Base-by-base conservation (phyloP, 2,888 invertebrate genomes). In the Amphipyra tragopoginis region DNA sequence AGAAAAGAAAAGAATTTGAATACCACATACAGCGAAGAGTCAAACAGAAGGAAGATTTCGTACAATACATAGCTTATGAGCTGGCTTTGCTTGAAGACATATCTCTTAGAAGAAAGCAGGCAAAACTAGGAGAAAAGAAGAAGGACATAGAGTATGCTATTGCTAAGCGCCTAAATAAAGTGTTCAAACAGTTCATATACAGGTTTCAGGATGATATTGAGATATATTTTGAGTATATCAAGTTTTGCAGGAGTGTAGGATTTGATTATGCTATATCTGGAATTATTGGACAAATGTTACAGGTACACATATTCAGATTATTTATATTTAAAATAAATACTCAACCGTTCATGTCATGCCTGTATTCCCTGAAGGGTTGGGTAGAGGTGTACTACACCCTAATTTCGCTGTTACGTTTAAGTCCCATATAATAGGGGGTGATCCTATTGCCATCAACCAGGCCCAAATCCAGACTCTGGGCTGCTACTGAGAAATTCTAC, bases 211-310 rank as follows among this genome's bases (percentile, higher is more conserved):
- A 96, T 81, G 97, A 98, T 83, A 90, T 97, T 40, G 95, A 96
- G 72, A 93, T 98, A 58, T 98, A 97, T 96, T 95, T 97, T 79
- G 96, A 97, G 44, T 97, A 97, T 81, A 96, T 98, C 54, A 97
- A 97, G 80, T 98, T 98, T 86, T 97, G 97, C 80, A 96, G 96
- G 79, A 95, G 96, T 85, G 96, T 96, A 29, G 94, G 95, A 7
- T 96, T 95, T 75, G 88, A 93, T 26, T 85, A 92, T 53, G 95
- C 96, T 48, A 94, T 96, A 14, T 94, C 96, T 8, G 92, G 94
- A 13, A 95, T 96, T 53, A 95, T 96, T 67, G 95, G 95, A 65
- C 95, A 95, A 84, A 96, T 96, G 95, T 83, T 96, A 47, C 95
- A 96, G 93, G 96, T 96, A 80, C 57, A 15, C 10, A 29, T 29